Base-by-base conservation (phyloP, 1,140 invertebrate species). In the Ceratina calcarata region DNA sequence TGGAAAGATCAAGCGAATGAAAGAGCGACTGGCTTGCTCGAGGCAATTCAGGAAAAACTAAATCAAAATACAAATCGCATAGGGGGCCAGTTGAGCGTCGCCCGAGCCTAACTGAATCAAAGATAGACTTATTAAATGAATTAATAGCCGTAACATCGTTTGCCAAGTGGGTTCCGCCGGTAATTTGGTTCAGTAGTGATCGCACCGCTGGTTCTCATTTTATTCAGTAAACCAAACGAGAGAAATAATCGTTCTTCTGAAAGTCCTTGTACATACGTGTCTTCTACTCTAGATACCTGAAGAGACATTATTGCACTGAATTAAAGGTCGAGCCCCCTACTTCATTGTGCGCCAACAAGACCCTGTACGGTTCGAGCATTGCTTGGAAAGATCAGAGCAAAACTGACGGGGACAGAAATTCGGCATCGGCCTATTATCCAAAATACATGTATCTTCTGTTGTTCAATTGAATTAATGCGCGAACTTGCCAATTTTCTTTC, bases 71-170 rank as follows among this genome's bases (percentile, higher is more conserved):
- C 79, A 87, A 80, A 86, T 57, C n/a, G n/a, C n/a, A 57, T 16
- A 57, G 86, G 82, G 85, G 80, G 85, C 85, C 82, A 86, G 82
- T 86, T 66, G 79, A 78, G 87, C 82, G 89, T 90, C 88, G 86
- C 90, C 91, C 89, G 81, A 91, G 91, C 91, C 92, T 92, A 92
- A 92, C 58, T 82, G 90, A 93, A 93, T 93, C 92, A 93, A 93
- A 93, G 83, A 91, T 92, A 91, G 90, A 92, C 87, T 91, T 91
- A 89, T 87, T 86, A 86, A 87, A 88, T 87, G 90, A 90, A 90
- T 90, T 86, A 70, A 89, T 90, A 91, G 86, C 86, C 89, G 76
- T 91, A 90, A 88, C 13, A 61, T 82, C 89, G 81, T 90, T 84
- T 83, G 78, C 84, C 82, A 86, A 87, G 86, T 83, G 88, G 88